phyloP scores from a whole-genome alignment of 2,797 vertebrate species.

The Rachycentron canadum region DNA sequence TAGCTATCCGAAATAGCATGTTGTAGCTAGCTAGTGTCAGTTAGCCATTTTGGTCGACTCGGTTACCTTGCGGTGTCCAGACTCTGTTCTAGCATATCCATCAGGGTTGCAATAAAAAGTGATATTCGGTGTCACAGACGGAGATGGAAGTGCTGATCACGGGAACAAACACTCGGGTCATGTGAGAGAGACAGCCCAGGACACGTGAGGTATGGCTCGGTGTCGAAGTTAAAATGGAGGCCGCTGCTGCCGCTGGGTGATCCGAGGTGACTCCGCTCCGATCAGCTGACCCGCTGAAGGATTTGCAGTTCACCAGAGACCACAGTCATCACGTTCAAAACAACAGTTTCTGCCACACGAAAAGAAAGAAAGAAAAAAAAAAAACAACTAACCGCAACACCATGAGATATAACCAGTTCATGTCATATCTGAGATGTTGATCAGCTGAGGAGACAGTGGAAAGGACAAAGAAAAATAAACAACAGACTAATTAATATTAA shows the following conservation, averaged over 20 bases:
- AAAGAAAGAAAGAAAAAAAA: too few species aligned
- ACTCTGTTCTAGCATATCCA: constrained; percentile 93
- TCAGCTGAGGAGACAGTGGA: background rate
- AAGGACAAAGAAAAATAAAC: background rate
- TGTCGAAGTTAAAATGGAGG: constrained; percentile 81
- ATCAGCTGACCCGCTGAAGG: constrained; percentile 30
- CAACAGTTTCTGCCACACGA: background rate
- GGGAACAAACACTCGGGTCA: constrained; percentile 97
- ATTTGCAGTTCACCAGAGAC: constrained; percentile 11
- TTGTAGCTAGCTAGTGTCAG: constrained; percentile 64
- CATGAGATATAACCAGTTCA: background rate
- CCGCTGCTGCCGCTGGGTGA: constrained; percentile 59
- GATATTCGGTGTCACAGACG: constrained; percentile 79
- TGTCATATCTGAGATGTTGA: background rate
- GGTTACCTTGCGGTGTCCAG: constrained; percentile 89
- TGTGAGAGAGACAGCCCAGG: constrained; percentile 89
- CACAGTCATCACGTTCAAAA: background rate
- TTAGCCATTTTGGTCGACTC: constrained; percentile 74
- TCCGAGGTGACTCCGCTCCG: constrained; percentile 35
- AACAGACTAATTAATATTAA: background rate
- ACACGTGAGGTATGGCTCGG: constrained; percentile 87
- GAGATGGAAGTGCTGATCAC: constrained; percentile 91
- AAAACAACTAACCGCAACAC: background rate
- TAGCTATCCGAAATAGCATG: constrained; percentile 70
- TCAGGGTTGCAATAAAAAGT: constrained; percentile 81